Evolutionary conservation across 1,140 invertebrate genomes (phyloP), one percentile per base, ranked within the genome.

Genomic region (Charaxes varanes): DNA sequence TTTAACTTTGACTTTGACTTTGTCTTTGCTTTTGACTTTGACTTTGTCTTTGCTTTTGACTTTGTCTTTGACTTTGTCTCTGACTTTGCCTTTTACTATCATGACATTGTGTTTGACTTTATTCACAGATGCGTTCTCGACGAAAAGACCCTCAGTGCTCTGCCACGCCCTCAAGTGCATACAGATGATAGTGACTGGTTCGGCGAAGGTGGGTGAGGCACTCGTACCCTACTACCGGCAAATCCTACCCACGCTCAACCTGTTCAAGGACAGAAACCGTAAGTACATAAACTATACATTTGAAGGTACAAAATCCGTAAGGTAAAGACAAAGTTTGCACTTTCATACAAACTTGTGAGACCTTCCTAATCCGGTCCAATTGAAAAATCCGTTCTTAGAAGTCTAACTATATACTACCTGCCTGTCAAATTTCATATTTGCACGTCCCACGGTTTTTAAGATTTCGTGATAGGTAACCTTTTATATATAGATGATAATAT

Each of bases 191-290:
- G 92, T 96, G 2, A 89, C 89, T 21, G 92, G 90, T 3, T 91
- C 88, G 21, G 93, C 95, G 53, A 87, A 91, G 74, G 88, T 96
- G 17, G 95, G 95, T 0, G 92, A 95, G 80, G 92, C 94, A 3
- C 81, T 98, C 0, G 94, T 98, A 7, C 96, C 95, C 0, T 98
- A 97, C 81, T 98, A 97, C 72, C 85, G 95, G 41, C 95, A 97
- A 80, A 91, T 98, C 42, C 84, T 98, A 30, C 95, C 95, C 6
- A 88, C 92, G 2, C 87, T 97, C 8, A 97, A 97, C 78, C 88
- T 97, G 7, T 95, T 96, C 70, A 96, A 95, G 78, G 90, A 94
- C 53, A 90, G 88, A 64, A 97, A 97, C 35, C 58, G 83, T 84
- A 43, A 78, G 72, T 81, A 42, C 6, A 24, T 36, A 7, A 28